Evolutionary conservation across 2,113 vertebrate genomes (phyloP).

Genomic region (Serinus canaria): DNA sequence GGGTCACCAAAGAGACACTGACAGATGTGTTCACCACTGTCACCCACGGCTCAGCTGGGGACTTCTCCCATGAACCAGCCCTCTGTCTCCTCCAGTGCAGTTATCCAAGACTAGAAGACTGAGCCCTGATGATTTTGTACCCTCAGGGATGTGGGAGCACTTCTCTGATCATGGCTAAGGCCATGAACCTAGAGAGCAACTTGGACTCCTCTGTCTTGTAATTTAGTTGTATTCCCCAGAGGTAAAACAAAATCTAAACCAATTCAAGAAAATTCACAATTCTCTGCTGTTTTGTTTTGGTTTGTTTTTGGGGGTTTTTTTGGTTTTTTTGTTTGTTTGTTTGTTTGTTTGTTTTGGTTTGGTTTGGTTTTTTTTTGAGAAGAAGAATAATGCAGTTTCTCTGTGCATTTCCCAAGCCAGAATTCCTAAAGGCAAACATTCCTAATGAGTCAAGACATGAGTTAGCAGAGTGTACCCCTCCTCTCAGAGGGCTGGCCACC

Average conservation of each 20-base stretch:
- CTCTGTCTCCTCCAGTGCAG: background rate
- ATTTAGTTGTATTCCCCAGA: background rate
- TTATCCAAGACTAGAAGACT: background rate
- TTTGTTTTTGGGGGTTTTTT: too few relatives aligned
- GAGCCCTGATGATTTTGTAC: background rate
- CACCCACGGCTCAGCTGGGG: background rate
- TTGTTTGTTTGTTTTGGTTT: background rate
- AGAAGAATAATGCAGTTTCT: background rate
- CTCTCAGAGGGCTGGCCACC: accelerated
- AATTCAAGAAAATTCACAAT: background rate
- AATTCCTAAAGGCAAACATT: background rate
- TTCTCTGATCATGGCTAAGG: background rate
- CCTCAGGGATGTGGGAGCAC: background rate
- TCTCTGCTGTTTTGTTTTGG: background rate
- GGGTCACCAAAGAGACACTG: background rate
- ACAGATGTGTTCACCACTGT: background rate
- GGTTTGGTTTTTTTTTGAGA: accelerated
- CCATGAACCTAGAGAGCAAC: background rate
- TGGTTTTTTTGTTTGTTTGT: too few relatives aligned
- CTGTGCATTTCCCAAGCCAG: background rate
- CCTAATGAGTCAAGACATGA: background rate
- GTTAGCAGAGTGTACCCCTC: background rate
- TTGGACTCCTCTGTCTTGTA: background rate
- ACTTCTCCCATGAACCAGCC: background rate
- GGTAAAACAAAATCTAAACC: background rate